These are phyloP conservation scores for Sceloporus undulatus DNA, from an alignment of 2,113 vertebrate genomes.

Conservation along the genomic window DNA sequence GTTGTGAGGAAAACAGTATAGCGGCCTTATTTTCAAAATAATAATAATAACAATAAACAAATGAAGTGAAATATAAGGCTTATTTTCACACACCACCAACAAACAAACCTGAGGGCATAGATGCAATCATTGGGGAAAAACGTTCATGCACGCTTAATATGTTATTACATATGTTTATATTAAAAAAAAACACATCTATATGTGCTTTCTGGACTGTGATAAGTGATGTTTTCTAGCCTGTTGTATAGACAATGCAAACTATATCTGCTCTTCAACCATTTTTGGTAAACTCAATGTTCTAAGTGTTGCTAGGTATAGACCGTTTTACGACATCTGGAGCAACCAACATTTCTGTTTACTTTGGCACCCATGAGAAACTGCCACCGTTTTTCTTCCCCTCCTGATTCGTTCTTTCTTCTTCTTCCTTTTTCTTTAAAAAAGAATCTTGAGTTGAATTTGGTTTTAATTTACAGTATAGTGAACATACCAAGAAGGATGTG, in stretches of 20 bases:
- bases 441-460: slow-evolving; percentile 26
- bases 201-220: slow-evolving; percentile 99
- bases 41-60: slow-evolving; percentile 55
- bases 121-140: slow-evolving; percentile 88
- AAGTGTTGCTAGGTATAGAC: slow-evolving; percentile 99
- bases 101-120: slow-evolving; percentile 80
- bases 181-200: slow-evolving; percentile 98
- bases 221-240: slow-evolving; percentile 99
- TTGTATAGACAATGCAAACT: slow-evolving; percentile 99
- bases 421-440: background rate
- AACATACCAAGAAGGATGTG: slow-evolving; percentile 80
- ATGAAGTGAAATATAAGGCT: slow-evolving; percentile 89
- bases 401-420: background rate
- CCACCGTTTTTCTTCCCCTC: slow-evolving; percentile 80
- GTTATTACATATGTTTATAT: slow-evolving; percentile 99
- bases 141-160: slow-evolving; percentile 99
- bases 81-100: slow-evolving; percentile 80
- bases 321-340: slow-evolving; percentile 92
- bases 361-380: slow-evolving; percentile 84
- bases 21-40: slow-evolving; percentile 90
- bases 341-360: slow-evolving; percentile 83
- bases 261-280: slow-evolving; percentile 97
- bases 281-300: slow-evolving; percentile 97
- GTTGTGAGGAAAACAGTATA: slow-evolving; percentile 86
- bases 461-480: slow-evolving; percentile 82